Percentiles rank a stretch among this genome's conserved stretches.
Conservation (phyloP, 37 sponge, comb jelly and placozoan species). For the Haliclona indistincta region DNA sequence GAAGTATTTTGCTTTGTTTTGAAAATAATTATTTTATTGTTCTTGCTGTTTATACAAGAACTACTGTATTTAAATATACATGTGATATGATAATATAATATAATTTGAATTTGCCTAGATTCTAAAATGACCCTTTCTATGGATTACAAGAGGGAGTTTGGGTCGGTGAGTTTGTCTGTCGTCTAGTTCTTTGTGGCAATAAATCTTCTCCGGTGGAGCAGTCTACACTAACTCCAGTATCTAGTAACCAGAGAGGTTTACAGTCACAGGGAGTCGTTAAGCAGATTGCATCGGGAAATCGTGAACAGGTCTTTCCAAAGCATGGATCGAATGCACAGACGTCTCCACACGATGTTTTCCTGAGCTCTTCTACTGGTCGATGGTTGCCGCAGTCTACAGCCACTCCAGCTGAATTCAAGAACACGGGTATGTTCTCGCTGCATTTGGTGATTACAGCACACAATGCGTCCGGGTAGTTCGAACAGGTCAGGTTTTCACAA, state of each 20-base stretch:
- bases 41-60: too few species aligned
- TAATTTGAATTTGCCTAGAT: too few species aligned
- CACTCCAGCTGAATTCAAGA: conserved; percentile 12
- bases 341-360: neutral
- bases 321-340: conserved; percentile 57
- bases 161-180: too few species aligned
- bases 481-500: conserved; percentile 26
- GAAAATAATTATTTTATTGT: too few species aligned
- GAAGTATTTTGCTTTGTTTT: too few species aligned
- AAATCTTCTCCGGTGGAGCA: conserved; percentile 27
- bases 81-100: too few species aligned
- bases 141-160: too few species aligned
- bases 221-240: conserved; percentile 34
- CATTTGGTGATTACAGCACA: conserved; percentile 56
- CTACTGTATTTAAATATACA: too few species aligned
- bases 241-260: conserved; percentile 14
- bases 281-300: conserved; percentile 44
- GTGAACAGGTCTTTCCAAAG: conserved; percentile 13
- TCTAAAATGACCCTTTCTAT: too few species aligned
- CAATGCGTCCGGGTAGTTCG: conserved; percentile 32
- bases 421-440: conserved; percentile 38
- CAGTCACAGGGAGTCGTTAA: conserved; percentile 39
- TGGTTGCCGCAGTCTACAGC: conserved; percentile 19
- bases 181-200: neutral
- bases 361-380: neutral